Evolutionary conservation across 2,888 invertebrate species (phyloP).

Genomic region (Homarus gammarus): DNA sequence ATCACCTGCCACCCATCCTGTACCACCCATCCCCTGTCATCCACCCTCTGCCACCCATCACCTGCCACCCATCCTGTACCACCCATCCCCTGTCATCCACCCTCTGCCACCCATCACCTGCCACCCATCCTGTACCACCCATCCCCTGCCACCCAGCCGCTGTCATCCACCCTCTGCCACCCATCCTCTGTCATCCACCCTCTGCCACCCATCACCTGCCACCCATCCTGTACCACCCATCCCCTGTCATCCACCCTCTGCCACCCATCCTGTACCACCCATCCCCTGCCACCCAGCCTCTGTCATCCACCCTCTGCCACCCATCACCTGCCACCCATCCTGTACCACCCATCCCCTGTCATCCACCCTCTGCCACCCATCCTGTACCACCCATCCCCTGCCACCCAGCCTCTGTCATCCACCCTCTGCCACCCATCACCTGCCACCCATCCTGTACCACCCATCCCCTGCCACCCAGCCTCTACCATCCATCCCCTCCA

Average conservation of each 20-base stretch:
- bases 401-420: no score
- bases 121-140: not conserved
- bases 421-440: not conserved
- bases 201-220: not conserved
- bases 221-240: not conserved
- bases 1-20: no score
- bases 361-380: not conserved
- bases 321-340: not conserved
- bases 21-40: no score
- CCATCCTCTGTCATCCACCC: no score
- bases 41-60: no score
- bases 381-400: not conserved
- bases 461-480: no score
- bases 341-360: not conserved
- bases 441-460: not conserved
- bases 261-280: slow-evolving; percentile 5
- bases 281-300: not conserved
- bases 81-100: no score
- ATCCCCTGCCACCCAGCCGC: no score
- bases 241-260: no score
- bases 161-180: no score
- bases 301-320: not conserved
- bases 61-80: no score
- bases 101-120: no score
- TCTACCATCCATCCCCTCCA: not conserved